A percentile compares a stretch with the other conserved stretches of the same genome.
These are phyloP conservation scores for Aproaerema taeniolella DNA, from an alignment of 2,888 invertebrate genomes.

Conservation along the genomic window DNA sequence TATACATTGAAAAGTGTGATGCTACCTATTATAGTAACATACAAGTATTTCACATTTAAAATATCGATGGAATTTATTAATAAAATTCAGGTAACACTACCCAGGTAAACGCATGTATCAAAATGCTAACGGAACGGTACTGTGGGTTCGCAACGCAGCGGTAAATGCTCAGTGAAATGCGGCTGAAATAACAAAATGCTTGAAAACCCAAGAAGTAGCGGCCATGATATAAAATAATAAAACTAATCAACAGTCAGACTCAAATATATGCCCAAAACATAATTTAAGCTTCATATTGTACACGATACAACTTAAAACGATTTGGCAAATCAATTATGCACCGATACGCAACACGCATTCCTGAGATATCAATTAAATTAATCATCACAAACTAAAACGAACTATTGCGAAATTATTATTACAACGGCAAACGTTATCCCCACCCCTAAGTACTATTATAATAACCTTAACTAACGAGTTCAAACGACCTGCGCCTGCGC, in stretches of 20 bases:
- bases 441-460: slow-evolving; percentile 61
- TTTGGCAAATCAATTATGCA: slow-evolving; percentile 45
- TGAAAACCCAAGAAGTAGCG: slow-evolving; percentile 24
- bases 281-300: slow-evolving; percentile 13
- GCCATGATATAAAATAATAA: slow-evolving; percentile 36
- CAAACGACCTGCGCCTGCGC: not conserved
- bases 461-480: slow-evolving; percentile 39
- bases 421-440: slow-evolving; percentile 43
- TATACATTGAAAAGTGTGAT: slow-evolving; percentile 58
- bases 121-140: slow-evolving; percentile 1
- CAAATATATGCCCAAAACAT: slow-evolving; percentile 27
- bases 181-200: slow-evolving; percentile 33
- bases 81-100: slow-evolving; percentile 16
- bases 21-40: slow-evolving; percentile 48
- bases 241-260: slow-evolving; percentile 52
- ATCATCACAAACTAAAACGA: slow-evolving; percentile 32
- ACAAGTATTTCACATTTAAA: slow-evolving; percentile 40
- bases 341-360: slow-evolving; percentile 25
- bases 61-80: slow-evolving; percentile 51
- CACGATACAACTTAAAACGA: slow-evolving; percentile 32
- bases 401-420: slow-evolving; percentile 47
- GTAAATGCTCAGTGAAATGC: slow-evolving; percentile 58
- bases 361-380: too few relatives aligned
- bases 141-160: not conserved
- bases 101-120: not conserved